phyloP scores from a whole-genome alignment of 2,113 vertebrate species.

The Pseudorectes ferrugineus region DNA sequence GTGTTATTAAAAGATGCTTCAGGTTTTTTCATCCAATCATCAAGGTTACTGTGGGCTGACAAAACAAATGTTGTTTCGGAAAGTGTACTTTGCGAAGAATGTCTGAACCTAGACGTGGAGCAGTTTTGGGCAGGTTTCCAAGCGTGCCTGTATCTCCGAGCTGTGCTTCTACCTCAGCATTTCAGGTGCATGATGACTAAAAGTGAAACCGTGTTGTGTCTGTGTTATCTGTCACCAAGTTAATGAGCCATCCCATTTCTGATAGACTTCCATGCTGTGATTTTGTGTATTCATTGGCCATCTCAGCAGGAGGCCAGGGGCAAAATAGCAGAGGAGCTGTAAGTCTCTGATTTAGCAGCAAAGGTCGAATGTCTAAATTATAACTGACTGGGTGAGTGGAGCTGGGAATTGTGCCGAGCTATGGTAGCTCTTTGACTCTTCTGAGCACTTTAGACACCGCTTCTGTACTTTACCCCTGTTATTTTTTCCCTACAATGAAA shows the following conservation, averaged over 20 bases:
- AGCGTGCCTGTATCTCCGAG: background rate
- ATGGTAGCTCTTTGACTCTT: background rate
- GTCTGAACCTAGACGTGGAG: accelerated
- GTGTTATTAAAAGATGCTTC: background rate
- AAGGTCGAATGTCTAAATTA: background rate
- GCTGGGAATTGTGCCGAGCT: background rate
- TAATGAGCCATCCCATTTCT: background rate
- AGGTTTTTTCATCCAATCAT: background rate
- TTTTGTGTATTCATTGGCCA: background rate
- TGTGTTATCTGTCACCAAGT: background rate
- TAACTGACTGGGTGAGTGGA: background rate
- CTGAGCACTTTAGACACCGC: background rate
- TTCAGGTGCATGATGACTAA: background rate
- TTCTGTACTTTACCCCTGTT: background rate
- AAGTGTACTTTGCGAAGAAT: background rate
- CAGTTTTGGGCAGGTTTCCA: background rate
- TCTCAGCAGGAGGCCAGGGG: background rate
- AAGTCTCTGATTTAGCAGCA: background rate
- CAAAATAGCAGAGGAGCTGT: background rate
- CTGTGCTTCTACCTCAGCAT: background rate
- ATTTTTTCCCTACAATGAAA: background rate
- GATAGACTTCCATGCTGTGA: background rate
- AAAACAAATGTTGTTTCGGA: background rate
- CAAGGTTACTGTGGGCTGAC: background rate
- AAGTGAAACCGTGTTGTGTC: background rate